Percentiles rank a stretch among this genome's conserved stretches.
phyloP scores from a whole-genome alignment of 2,113 vertebrate genomes.

The Bos taurus region DNA sequence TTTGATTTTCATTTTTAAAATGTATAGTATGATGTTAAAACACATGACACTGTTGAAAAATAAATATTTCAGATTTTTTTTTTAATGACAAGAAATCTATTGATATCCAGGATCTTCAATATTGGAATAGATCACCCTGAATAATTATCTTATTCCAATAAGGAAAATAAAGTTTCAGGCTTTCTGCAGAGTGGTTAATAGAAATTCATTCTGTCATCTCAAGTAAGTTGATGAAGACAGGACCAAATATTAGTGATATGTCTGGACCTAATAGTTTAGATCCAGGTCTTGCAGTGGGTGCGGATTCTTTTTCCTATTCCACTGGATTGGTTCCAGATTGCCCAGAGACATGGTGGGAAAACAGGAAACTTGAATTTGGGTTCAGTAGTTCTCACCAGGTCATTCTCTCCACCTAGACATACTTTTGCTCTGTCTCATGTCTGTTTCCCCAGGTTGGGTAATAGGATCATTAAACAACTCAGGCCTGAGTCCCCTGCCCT shows the following conservation, averaged over 20 bases:
- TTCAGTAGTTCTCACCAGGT: neutral
- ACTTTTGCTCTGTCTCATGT: neutral
- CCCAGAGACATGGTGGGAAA: neutral
- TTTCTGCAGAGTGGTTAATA: neutral
- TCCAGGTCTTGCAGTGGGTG: neutral
- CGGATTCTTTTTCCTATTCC: neutral
- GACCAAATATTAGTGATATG: neutral
- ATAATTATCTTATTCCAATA: neutral
- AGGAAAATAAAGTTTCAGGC: neutral
- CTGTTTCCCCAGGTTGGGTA: neutral
- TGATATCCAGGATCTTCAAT: neutral
- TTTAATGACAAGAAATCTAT: neutral
- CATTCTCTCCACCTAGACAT: neutral
- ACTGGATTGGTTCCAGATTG: neutral
- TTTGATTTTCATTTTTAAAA: conserved; percentile 15
- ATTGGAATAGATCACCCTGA: neutral
- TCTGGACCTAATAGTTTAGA: neutral
- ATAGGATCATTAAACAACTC: neutral
- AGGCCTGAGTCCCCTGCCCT: neutral
- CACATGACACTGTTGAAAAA: neutral
- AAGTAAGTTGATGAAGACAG: neutral
- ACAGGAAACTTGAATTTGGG: neutral
- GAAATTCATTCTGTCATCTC: neutral
- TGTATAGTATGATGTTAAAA: conserved; percentile 20
- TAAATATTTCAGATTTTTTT: neutral